phyloP scores from a whole-genome alignment of 1,140 invertebrate genomes.

The Nylanderia fulva region DNA sequence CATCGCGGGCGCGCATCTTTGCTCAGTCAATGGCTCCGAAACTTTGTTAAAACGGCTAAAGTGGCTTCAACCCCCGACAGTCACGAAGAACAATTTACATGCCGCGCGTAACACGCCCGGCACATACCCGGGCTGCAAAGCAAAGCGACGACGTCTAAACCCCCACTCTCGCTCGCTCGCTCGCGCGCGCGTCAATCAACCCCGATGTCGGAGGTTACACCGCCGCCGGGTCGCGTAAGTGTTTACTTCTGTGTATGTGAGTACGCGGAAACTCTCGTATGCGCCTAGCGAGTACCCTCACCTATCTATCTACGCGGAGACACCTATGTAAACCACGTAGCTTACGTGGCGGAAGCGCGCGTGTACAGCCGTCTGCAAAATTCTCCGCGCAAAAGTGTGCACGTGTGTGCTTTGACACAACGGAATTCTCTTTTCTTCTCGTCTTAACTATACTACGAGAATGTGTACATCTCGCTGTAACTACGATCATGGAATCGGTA shows the following conservation, averaged over 20 bases:
- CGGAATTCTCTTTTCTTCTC: neutral
- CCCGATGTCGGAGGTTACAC: conserved; percentile 47
- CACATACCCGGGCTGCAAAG: conserved; percentile 64
- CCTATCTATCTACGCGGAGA: neutral
- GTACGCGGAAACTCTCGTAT: conserved; percentile 10
- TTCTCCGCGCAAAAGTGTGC: neutral
- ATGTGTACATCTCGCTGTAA: too few species aligned
- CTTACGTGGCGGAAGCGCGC: conserved; percentile 11
- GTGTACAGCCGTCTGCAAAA: neutral
- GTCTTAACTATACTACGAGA: too few species aligned
- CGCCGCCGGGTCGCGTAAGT: conserved; percentile 29
- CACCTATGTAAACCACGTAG: conserved; percentile 20
- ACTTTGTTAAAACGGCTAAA: conserved; percentile 72
- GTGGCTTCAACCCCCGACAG: conserved; percentile 69
- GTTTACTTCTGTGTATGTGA: conserved; percentile 51
- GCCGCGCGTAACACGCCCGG: conserved; percentile 64
- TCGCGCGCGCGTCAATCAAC: conserved; percentile 71
- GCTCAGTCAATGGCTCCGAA: conserved; percentile 65
- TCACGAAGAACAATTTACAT: conserved; percentile 77
- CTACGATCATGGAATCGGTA: too few species aligned
- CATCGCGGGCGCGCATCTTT: conserved; percentile 13
- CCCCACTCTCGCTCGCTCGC: conserved; percentile 61
- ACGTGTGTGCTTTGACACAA: neutral
- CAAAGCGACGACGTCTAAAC: conserved; percentile 69
- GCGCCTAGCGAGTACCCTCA: conserved; percentile 8